Percentiles rank a stretch among this genome's conserved stretches.
phyloP scores from a whole-genome alignment of 2,113 vertebrate species.

The Cephalopterus ornatus region DNA sequence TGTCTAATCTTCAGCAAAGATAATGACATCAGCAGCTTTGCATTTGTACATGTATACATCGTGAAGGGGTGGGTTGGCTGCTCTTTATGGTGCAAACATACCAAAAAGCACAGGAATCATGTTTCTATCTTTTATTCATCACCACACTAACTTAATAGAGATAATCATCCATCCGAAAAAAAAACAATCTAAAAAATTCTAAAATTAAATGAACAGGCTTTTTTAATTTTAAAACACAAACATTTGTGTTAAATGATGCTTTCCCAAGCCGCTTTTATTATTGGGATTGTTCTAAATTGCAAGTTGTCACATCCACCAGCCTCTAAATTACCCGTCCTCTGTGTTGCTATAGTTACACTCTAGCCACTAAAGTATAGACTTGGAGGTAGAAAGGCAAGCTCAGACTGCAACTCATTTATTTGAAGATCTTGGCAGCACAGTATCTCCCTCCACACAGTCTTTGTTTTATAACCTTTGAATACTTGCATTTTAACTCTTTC shows the following conservation, averaged over 20 bases:
- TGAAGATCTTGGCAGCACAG: slow-evolving; percentile 44
- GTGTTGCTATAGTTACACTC: slow-evolving; percentile 45
- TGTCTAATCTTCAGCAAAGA: background rate
- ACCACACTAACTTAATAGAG: background rate
- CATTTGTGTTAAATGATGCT: background rate
- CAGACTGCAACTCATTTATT: slow-evolving; percentile 10
- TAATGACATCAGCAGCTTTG: background rate
- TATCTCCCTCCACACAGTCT: background rate
- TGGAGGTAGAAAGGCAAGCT: background rate
- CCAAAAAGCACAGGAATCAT: background rate
- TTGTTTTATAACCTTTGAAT: slow-evolving; percentile 29
- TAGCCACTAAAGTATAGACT: slow-evolving; percentile 58
- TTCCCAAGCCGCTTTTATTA: slow-evolving; percentile 13
- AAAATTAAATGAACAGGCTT: background rate
- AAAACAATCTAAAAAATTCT: background rate
- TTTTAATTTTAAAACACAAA: background rate
- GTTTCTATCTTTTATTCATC: slow-evolving; percentile 16
- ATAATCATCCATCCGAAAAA: background rate
- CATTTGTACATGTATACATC: background rate
- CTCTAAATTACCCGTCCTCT: slow-evolving; percentile 33
- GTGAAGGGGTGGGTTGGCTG: background rate
- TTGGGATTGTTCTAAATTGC: slow-evolving; percentile 50
- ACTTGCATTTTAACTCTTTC: slow-evolving; percentile 54
- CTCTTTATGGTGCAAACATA: background rate
- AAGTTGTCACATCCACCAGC: slow-evolving; percentile 56